These are phyloP conservation scores for Aspiorhynchus laticeps DNA, from an alignment of 2,113 vertebrate genomes.

Conservation along the genomic window DNA sequence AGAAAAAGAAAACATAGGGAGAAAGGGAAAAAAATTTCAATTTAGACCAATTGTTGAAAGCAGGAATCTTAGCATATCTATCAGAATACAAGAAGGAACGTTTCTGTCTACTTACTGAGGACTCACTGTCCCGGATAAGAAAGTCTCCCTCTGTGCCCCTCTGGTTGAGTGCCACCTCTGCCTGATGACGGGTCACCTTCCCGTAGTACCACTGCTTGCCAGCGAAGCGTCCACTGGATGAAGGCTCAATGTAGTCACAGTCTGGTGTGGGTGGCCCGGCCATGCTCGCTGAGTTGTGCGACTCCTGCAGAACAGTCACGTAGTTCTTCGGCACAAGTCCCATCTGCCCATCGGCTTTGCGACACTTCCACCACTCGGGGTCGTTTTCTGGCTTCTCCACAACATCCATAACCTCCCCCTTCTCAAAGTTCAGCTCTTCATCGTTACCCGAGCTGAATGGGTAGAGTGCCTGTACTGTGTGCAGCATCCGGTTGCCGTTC, in stretches of 20 bases:
- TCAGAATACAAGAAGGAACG: not conserved
- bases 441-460: slow-evolving; percentile 88
- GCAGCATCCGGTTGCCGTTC: slow-evolving; percentile 81
- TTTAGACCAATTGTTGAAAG: not conserved
- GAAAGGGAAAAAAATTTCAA: not conserved
- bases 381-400: slow-evolving; percentile 92
- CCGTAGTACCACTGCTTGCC: slow-evolving; percentile 93
- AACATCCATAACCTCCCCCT: slow-evolving; percentile 90
- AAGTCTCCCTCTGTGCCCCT: slow-evolving; percentile 88
- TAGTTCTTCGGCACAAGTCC: slow-evolving; percentile 93
- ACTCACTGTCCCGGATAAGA: slow-evolving; percentile 90
- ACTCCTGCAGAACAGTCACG: slow-evolving; percentile 84
- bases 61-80: not conserved
- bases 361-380: slow-evolving; percentile 93
- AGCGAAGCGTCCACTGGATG: slow-evolving; percentile 83
- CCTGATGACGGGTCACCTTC: slow-evolving; percentile 89
- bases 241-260: slow-evolving; percentile 89
- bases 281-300: slow-evolving; percentile 72
- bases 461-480: slow-evolving; percentile 89
- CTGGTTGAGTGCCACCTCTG: slow-evolving; percentile 90
- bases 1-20: slow-evolving; percentile 55
- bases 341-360: slow-evolving; percentile 86
- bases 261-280: slow-evolving; percentile 84
- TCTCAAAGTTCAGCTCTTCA: slow-evolving; percentile 92
- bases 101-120: slow-evolving; percentile 81